These are phyloP conservation scores for Cyprinella venusta DNA, from an alignment of 2,797 vertebrate species.

Conservation along the genomic window DNA sequence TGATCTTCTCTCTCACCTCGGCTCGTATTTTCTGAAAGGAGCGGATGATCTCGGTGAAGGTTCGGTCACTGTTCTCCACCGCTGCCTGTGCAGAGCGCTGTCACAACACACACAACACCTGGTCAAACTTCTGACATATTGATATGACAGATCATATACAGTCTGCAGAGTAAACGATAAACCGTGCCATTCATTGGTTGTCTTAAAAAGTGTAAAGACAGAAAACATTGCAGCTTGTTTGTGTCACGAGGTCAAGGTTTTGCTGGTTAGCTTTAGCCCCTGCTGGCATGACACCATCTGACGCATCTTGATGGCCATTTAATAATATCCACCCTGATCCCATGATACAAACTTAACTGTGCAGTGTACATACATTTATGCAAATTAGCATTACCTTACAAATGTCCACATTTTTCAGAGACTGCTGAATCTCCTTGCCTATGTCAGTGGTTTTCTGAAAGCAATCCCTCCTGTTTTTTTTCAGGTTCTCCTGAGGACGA, in stretches of 20 bases:
- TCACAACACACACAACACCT: not conserved
- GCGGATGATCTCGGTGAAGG: slow-evolving; percentile 36
- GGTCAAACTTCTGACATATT: too few species aligned
- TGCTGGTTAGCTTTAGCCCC: too few species aligned
- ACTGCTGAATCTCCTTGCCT: slow-evolving; percentile 18
- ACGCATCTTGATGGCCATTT: too few species aligned
- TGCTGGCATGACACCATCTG: too few species aligned
- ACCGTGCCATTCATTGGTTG: too few species aligned
- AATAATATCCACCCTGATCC: not conserved
- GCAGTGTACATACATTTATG: not conserved
- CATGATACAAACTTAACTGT: not conserved
- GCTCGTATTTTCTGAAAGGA: slow-evolving; percentile 23
- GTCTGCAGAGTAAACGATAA: too few species aligned
- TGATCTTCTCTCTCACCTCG: slow-evolving; percentile 36
- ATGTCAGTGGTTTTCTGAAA: slow-evolving; percentile 15
- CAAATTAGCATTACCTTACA: not conserved
- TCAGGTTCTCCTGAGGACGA: slow-evolving; percentile 37
- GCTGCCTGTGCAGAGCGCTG: slow-evolving; percentile 38
- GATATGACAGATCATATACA: too few species aligned
- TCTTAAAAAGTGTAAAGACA: too few species aligned
- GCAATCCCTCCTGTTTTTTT: not conserved
- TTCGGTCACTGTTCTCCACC: slow-evolving; percentile 32
- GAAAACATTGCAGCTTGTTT: too few species aligned
- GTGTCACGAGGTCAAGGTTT: too few species aligned
- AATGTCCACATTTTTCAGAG: not conserved